phyloP scores from a whole-genome alignment of 2,888 invertebrate genomes.

The Amorpha juglandis region DNA sequence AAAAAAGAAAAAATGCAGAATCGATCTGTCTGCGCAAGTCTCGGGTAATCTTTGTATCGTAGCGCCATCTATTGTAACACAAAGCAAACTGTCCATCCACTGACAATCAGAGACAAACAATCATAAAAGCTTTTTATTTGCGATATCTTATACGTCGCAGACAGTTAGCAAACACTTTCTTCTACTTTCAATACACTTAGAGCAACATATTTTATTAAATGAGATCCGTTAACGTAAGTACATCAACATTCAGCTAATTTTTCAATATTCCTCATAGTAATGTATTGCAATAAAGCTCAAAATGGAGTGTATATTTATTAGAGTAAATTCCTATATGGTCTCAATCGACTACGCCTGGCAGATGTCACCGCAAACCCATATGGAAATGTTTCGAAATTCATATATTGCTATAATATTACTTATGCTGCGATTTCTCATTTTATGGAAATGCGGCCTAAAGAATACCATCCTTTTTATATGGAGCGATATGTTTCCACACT shows the following conservation, averaged over 20 bases:
- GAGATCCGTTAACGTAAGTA: too few species aligned
- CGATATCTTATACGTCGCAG: conserved; percentile 13
- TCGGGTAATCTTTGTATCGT: neutral
- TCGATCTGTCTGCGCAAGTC: neutral
- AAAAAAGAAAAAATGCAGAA: neutral
- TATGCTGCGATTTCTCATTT: neutral
- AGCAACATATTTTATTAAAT: conserved; percentile 10
- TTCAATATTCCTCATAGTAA: too few species aligned
- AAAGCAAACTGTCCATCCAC: conserved; percentile 1
- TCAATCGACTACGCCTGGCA: neutral
- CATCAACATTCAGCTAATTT: too few species aligned
- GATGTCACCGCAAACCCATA: conserved; percentile 3
- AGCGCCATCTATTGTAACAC: conserved; percentile 8
- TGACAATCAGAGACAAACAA: conserved; percentile 9
- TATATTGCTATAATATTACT: neutral
- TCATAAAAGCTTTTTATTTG: conserved; percentile 18
- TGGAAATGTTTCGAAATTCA: conserved; percentile 16
- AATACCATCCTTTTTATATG: neutral
- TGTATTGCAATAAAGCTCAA: neutral
- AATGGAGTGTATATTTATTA: neutral
- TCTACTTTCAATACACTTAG: conserved; percentile 22
- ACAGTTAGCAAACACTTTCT: conserved; percentile 19
- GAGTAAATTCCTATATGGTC: neutral
- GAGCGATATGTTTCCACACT: conserved; percentile 11
- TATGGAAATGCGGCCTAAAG: conserved; percentile 11